Evolutionary conservation across 2,797 vertebrate genomes (phyloP).

Genomic region (Chrysocyon brachyurus): DNA sequence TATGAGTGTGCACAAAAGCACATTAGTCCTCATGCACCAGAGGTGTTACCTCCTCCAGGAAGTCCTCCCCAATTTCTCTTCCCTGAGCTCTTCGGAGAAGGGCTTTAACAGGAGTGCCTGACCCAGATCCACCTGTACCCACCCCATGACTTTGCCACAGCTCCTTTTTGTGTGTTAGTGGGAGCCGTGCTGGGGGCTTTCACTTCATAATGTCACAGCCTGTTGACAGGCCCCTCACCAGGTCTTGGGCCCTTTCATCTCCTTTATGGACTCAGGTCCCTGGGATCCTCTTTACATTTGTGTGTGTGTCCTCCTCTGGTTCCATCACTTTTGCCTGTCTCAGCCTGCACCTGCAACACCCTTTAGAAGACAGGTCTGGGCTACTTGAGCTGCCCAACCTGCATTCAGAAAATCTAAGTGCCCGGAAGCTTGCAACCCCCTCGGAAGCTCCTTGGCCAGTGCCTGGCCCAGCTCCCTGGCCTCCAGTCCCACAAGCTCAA

Average conservation of each 20-base stretch:
- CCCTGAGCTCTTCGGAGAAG: neutral
- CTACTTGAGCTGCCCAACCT: neutral
- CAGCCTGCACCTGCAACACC: rapidly evolving
- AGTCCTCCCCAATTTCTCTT: neutral
- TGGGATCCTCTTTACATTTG: neutral
- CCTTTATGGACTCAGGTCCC: neutral
- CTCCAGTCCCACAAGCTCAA: neutral
- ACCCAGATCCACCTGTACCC: neutral
- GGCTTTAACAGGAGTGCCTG: neutral
- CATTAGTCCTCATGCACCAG: rapidly evolving
- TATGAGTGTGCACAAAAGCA: rapidly evolving
- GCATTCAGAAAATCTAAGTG: neutral
- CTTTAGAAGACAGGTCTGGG: neutral
- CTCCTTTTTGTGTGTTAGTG: neutral
- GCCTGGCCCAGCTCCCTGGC: neutral
- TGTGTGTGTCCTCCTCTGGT: neutral
- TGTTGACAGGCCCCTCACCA: neutral
- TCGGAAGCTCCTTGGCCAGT: rapidly evolving
- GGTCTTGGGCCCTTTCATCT: neutral
- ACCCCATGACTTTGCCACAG: neutral
- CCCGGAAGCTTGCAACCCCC: neutral
- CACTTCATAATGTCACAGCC: neutral
- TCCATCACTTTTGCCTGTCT: neutral
- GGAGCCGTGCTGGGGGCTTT: too few species aligned
- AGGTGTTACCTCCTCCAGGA: neutral